Evolutionary conservation across 2,113 vertebrate species (phyloP).

Genomic region (Perca fluviatilis): DNA sequence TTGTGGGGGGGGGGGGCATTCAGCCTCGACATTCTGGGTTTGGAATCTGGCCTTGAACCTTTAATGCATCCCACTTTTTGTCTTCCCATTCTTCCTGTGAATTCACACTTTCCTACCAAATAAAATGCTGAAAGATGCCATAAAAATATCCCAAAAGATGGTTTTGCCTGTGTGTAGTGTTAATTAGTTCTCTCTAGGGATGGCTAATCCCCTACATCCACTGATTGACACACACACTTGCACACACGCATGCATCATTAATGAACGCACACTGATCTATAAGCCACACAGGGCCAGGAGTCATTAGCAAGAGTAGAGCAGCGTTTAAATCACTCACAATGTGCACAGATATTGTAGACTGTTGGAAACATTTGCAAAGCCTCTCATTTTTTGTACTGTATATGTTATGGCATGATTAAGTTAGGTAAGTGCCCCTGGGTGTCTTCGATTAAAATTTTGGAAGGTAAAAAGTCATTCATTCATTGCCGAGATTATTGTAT

Average conservation of each 20-base stretch:
- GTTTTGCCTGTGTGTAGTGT: conserved; percentile 42
- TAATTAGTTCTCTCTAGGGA: conserved; percentile 76
- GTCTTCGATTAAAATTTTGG: conserved; percentile 35
- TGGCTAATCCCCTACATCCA: conserved; percentile 72
- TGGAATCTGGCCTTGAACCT: conserved; percentile 31
- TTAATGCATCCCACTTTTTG: conserved; percentile 10
- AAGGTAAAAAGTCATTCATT: conserved; percentile 19
- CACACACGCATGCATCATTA: conserved; percentile 77
- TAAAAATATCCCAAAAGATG: conserved; percentile 10
- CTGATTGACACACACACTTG: conserved; percentile 69
- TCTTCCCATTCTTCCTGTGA: conserved; percentile 15
- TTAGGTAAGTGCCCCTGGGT: conserved; percentile 39
- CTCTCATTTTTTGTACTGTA: conserved; percentile 43
- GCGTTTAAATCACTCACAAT: conserved; percentile 70
- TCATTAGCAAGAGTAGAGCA: conserved; percentile 73
- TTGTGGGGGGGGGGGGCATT: conserved; percentile 18
- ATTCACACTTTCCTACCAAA: conserved; percentile 14
- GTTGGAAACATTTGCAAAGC: conserved; percentile 57
- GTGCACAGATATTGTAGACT: conserved; percentile 55
- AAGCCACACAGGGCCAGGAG: conserved; percentile 72
- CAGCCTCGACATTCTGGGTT: conserved; percentile 22
- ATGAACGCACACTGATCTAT: conserved; percentile 80
- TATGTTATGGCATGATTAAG: conserved; percentile 61
- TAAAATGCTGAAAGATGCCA: conserved; percentile 13
- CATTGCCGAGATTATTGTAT: conserved; percentile 30